Evolutionary conservation across 30 jellyfish, hydroid and myxozoan species (phyloP).

Genomic region (Chrysaora quinquecirrha): DNA sequence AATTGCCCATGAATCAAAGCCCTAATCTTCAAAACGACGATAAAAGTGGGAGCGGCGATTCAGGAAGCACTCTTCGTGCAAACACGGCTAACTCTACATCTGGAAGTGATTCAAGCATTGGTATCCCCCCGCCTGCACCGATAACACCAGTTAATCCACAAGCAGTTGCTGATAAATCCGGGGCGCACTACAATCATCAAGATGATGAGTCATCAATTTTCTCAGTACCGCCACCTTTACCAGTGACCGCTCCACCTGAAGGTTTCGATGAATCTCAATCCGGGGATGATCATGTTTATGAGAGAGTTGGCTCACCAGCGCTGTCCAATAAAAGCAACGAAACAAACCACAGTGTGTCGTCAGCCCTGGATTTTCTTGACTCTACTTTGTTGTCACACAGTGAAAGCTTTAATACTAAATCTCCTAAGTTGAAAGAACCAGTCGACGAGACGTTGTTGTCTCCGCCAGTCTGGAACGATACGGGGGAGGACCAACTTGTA

Average conservation of each 20-base stretch:
- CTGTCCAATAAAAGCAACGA: slow-evolving; percentile 42
- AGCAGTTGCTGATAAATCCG: slow-evolving; percentile 13
- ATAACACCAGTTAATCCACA: not conserved
- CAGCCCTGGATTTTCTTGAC: slow-evolving; percentile 68
- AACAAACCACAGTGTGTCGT: slow-evolving; percentile 47
- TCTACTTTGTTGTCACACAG: slow-evolving; percentile 65
- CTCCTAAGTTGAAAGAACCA: slow-evolving; percentile 2
- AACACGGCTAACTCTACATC: slow-evolving; percentile 6
- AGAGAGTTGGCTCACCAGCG: slow-evolving; percentile 27
- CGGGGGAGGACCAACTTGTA: not conserved
- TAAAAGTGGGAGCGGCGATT: slow-evolving; percentile 11
- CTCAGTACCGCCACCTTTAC: slow-evolving; percentile 48
- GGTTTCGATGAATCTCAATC: not conserved
- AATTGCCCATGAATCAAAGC: not conserved
- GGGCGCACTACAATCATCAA: not conserved
- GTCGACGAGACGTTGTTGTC: slow-evolving; percentile 25
- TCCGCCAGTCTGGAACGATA: slow-evolving; percentile 34
- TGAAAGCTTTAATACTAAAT: slow-evolving; percentile 5
- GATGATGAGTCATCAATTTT: slow-evolving; percentile 28
- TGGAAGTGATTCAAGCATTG: slow-evolving; percentile 49
- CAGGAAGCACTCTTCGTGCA: slow-evolving; percentile 43
- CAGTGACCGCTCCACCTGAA: not conserved
- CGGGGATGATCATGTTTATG: not conserved
- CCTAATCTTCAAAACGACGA: slow-evolving; percentile 24
- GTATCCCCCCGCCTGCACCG: slow-evolving; percentile 45